Evolutionary conservation across 2,113 vertebrate species (phyloP), one percentile per base, ranked within the genome.

Genomic region (Alligator sinensis): DNA sequence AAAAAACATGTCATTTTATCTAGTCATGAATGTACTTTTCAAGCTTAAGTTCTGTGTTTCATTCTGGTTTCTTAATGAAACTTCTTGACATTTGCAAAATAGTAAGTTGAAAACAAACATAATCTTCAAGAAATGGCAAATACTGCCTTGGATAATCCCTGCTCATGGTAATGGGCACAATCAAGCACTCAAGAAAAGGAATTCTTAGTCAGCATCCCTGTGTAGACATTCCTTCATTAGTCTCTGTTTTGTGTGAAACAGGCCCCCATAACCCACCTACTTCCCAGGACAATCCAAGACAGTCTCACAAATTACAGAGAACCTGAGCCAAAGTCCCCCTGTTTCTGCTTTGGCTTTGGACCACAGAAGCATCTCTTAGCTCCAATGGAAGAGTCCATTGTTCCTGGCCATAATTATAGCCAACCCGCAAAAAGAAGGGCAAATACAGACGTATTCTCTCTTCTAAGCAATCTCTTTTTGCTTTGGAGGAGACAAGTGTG

Each of bases 81-180:
- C 90, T 72, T 92, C 28, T 87, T 58, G 91, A 4, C 83, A 89
- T 86, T 80, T 82, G 61, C 83, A 77, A 95, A 62, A 91, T 0
- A 94, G n/a, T 27, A 84, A 57, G 87, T 3, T 70, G 61, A 86
- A 47, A 47, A 91, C 80, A 94, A 64, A 86, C 59, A 54, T 86
- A 83, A 84, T 63, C 3, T 74, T 4, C 11, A 92, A 70, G 17
- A n/a, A 82, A 6, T 84, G 78, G 30, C 16, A 94, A 91, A 87
- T 47, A 90, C 80, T 89, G 72, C 25, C 27, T 58, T 90, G 24
- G 27, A 95, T 76, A 76, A 55, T 79, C 75, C 57, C 64, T 89
- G 6, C 11, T 78, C 18, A 72, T 54, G 93, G 78, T 61, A 91
- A 88, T 78, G 34, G n/a, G 80, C 79, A 90, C 15, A 94, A 80